Percentiles rank a stretch among this genome's conserved stretches.
Evolutionary conservation across 2,888 invertebrate species (phyloP).

Genomic region (Tetranychus truncatus): DNA sequence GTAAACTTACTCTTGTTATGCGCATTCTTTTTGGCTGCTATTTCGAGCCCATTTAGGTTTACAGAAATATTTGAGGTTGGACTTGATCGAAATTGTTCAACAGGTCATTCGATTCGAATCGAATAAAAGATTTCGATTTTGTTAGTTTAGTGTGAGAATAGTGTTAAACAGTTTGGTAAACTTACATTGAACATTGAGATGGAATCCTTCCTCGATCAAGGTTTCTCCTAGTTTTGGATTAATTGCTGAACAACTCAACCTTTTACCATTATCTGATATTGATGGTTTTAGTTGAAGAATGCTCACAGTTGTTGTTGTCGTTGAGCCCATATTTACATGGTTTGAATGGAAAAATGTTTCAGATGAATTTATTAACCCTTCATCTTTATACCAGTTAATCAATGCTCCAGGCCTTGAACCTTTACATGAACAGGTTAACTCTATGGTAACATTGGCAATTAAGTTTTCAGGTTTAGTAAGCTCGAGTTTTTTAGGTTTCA

Average conservation of each 20-base stretch:
- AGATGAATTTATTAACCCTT: conserved; percentile 31
- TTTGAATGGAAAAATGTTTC: conserved; percentile 31
- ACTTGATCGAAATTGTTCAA: too few relatives aligned
- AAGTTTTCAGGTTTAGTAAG: conserved; percentile 19
- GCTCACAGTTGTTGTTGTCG: conserved; percentile 33
- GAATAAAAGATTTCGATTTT: neutral
- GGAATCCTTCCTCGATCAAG: neutral
- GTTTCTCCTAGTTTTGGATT: conserved; percentile 30
- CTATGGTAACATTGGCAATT: conserved; percentile 11
- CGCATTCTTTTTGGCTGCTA: too few relatives aligned
- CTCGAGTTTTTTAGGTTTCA: conserved; percentile 20
- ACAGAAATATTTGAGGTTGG: too few relatives aligned
- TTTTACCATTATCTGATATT: conserved; percentile 59
- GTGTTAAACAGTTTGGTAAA: neutral
- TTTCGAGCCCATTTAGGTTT: too few relatives aligned
- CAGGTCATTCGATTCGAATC: too few relatives aligned
- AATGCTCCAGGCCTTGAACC: conserved; percentile 19
- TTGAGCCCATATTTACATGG: conserved; percentile 35
- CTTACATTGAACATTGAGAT: conserved; percentile 23
- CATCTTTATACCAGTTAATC: conserved; percentile 16
- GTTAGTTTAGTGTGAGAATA: neutral
- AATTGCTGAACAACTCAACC: conserved; percentile 48
- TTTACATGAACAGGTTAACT: conserved; percentile 18
- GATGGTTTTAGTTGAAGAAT: conserved; percentile 53
- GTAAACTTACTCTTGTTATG: too few relatives aligned